Evolutionary conservation across 2,797 vertebrate species (phyloP).

Genomic region (Aulostomus chinensis): DNA sequence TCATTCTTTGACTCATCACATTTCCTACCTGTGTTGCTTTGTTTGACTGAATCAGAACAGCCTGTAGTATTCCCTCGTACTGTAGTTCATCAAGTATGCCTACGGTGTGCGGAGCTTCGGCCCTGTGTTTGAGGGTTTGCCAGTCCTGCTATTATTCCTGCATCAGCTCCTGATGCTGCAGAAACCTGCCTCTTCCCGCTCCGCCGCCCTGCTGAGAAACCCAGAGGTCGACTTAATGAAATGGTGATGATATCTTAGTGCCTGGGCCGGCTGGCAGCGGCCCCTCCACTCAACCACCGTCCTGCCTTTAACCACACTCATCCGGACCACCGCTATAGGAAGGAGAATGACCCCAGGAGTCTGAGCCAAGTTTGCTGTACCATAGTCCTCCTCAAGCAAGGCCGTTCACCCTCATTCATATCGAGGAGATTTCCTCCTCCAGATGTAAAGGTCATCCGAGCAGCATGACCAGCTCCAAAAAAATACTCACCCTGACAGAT

Average conservation of each 20-base stretch:
- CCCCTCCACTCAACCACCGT: constrained; percentile 28
- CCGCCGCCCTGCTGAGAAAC: constrained; percentile 13
- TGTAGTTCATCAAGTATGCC: no score
- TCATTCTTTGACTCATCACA: no score
- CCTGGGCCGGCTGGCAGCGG: constrained; percentile 44
- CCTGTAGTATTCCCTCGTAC: no score
- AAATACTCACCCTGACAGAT: no score
- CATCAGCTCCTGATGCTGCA: neutral
- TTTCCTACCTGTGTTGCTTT: no score
- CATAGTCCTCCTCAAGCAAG: neutral
- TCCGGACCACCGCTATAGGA: constrained; percentile 29
- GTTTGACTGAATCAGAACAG: no score
- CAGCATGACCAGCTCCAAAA: no score
- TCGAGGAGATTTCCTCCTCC: neutral
- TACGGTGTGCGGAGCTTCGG: no score
- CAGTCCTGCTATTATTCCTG: no score
- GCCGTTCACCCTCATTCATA: no score
- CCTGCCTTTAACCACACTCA: constrained; percentile 49
- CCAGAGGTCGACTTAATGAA: constrained; percentile 45
- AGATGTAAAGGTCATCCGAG: no score
- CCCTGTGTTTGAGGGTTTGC: no score
- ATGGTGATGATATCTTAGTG: constrained; percentile 59
- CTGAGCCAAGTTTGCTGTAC: neutral
- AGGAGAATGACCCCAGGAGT: constrained; percentile 23
- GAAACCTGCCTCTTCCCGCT: constrained; percentile 8